Conservation (phyloP, 2,797 vertebrate species). For the Acipenser transmontanus region DNA sequence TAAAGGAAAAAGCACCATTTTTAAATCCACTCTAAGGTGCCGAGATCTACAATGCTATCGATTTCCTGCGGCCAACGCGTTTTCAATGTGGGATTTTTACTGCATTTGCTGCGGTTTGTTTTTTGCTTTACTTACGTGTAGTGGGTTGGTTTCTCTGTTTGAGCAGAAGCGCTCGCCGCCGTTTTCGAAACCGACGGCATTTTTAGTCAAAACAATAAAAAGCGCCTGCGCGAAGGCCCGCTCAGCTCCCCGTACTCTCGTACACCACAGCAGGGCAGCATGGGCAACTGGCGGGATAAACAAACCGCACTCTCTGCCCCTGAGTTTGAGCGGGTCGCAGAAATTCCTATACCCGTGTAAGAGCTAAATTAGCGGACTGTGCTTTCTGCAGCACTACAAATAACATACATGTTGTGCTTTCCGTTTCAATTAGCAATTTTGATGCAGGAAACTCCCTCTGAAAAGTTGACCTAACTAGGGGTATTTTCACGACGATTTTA, state of each 20-base stretch:
- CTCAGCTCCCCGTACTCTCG: conserved; percentile 47
- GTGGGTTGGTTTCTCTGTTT: conserved; percentile 92
- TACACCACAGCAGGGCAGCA: conserved; percentile 24
- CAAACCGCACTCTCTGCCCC: conserved; percentile 9
- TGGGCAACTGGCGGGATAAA: conserved; percentile 31
- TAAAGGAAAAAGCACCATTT: conserved; percentile 67
- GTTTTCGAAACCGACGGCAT: conserved; percentile 97
- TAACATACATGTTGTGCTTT: no score
- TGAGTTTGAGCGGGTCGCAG: no score
- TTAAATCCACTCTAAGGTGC: conserved; percentile 49
- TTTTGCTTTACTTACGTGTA: conserved; percentile 79
- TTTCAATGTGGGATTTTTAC: not conserved
- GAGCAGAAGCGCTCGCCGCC: conserved; percentile 80
- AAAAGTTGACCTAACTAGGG: no score
- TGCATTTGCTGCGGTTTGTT: conserved; percentile 18
- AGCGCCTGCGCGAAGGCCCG: conserved; percentile 73
- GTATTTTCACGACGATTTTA: no score
- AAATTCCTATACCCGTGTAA: no score
- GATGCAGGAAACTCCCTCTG: no score
- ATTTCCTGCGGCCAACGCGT: not conserved
- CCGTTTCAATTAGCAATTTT: no score
- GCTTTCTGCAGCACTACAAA: no score
- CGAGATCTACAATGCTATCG: conserved; percentile 39
- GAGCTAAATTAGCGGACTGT: no score
- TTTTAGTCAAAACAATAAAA: conserved; percentile 80